These are phyloP conservation scores for Brachionichthys hirsutus DNA, from an alignment of 2,113 vertebrate species.

Conservation along the genomic window DNA sequence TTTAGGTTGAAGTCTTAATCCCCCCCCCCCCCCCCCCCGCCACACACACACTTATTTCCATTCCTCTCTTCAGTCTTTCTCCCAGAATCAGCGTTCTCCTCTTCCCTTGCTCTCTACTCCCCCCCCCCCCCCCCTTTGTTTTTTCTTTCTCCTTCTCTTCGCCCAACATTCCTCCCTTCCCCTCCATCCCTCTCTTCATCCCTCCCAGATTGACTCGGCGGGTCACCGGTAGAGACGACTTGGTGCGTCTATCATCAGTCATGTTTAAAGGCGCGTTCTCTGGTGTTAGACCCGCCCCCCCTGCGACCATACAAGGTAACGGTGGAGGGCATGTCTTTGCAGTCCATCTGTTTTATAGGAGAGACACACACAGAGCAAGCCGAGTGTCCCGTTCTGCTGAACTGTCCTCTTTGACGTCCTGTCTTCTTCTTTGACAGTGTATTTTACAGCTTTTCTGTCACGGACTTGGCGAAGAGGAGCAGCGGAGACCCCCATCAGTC, in stretches of 20 bases:
- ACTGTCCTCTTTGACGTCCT: background rate
- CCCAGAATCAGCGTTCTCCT: background rate
- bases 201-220: constrained; percentile 40
- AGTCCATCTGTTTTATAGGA: constrained; percentile 73
- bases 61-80: constrained; percentile 14
- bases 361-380: constrained; percentile 32
- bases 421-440: too few species aligned
- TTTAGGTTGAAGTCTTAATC: too few species aligned
- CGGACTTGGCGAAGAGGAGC: background rate
- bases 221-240: constrained; percentile 78
- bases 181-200: constrained; percentile 6
- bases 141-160: background rate
- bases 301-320: constrained; percentile 93
- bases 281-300: constrained; percentile 74
- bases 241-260: constrained; percentile 70
- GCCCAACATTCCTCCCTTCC: background rate
- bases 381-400: constrained; percentile 14
- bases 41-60: background rate
- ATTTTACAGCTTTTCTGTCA: too few species aligned
- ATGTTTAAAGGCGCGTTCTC: constrained; percentile 76
- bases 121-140: background rate
- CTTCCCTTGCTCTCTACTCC: constrained; percentile 21
- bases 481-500: background rate
- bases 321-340: constrained; percentile 70
- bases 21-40: constrained; percentile 61